Percentiles rank a stretch among this genome's conserved stretches.
Conservation (phyloP, 2,113 vertebrate species). For the Ptyas mucosa region DNA sequence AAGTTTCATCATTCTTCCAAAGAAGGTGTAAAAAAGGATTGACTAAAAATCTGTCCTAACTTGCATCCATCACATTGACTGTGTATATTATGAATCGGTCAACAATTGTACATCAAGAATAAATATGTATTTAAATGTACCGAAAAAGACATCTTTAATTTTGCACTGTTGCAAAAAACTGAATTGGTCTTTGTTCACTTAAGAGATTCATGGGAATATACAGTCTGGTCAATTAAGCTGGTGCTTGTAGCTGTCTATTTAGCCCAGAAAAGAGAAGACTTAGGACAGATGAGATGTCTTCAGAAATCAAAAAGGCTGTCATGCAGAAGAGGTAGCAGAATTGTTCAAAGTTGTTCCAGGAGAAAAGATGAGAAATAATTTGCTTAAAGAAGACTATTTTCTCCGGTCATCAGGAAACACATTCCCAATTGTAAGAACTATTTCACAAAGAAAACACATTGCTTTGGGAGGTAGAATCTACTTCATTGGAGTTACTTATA, state of each 20-base stretch:
- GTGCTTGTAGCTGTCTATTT: not conserved
- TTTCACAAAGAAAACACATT: not conserved
- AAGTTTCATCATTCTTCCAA: not conserved
- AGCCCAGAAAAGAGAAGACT: not conserved
- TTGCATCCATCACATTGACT: not conserved
- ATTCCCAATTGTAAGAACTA: not conserved
- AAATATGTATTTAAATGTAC: not conserved
- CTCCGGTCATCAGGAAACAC: not conserved
- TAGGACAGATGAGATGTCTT: not conserved
- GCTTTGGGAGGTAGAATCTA: not conserved
- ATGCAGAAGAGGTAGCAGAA: not conserved
- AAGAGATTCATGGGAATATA: not conserved
- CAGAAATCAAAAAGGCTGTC: not conserved
- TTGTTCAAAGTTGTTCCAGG: not conserved
- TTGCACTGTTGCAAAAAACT: not conserved
- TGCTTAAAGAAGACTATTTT: not conserved
- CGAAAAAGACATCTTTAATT: not conserved
- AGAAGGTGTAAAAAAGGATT: not conserved
- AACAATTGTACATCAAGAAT: not conserved
- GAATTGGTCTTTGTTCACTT: not conserved
- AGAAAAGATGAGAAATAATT: not conserved
- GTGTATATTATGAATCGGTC: not conserved
- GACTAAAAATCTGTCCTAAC: not conserved
- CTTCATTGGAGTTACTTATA: not conserved
- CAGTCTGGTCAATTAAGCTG: not conserved